Evolutionary conservation across 2,888 invertebrate genomes (phyloP), one percentile per base, ranked within the genome.

Genomic region (Rhagophthalmus giganteus): DNA sequence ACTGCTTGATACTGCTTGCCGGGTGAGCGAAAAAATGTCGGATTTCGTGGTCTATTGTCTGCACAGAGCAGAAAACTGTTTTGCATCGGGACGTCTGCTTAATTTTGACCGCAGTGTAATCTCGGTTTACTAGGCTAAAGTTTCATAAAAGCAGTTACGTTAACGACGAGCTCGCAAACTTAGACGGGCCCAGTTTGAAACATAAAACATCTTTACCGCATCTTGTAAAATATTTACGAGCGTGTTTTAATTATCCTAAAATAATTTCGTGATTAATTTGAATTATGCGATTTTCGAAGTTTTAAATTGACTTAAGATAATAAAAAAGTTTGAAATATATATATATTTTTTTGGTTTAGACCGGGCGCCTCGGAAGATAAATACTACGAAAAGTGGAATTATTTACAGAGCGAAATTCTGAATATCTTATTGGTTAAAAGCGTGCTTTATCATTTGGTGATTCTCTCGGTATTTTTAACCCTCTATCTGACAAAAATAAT

Each of bases 191-290:
- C 52, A 57, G 47, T 55, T 54, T 51, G 35, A 49, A 41, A 45
- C 55, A 53, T 59, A 61, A 60, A 59, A 52, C 60, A 60, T 60
- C 58, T 57, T 60, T 59, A 57, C 59, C 55, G 60, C 62, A 56
- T 46, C 54, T 58, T 54, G 54, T 60, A 60, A 61, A 61, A 59
- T 60, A 63, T 60, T 59, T 57, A 59, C 58, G 55, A 46, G 37
- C 57, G 28, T 54, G 55, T 60, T 58, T 61, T 58, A 61, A 63
- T 63, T 60, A 60, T 58, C 60, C 59, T 55, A 56, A 58, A 59
- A 59, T 61, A 60, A 61, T 62, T 61, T 58, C 53, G 54, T 55
- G 55, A 62, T 62, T 60, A 61, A 53, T 34, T 55, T 58, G 59
- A 60, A 57, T 62, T 61, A 60, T 59, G 53, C 14, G 56, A 53